Evolutionary conservation across 2,797 vertebrate genomes (phyloP), one percentile per base, ranked within the genome.

Genomic region (Tauraco hartlaubi): DNA sequence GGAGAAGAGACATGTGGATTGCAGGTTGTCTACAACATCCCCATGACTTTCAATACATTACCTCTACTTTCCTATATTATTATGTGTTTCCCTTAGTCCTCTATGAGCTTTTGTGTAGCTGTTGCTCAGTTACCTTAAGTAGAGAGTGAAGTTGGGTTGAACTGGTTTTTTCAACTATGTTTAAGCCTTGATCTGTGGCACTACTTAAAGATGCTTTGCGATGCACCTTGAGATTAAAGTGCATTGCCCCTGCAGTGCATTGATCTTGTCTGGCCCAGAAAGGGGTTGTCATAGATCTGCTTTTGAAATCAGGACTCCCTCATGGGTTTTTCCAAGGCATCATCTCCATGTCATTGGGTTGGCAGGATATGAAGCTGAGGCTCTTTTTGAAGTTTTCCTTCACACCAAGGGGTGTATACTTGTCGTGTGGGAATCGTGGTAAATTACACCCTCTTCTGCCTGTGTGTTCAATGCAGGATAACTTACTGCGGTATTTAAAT

Each of bases 331-430:
- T 85, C 81, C 76, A 94, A 81, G 75, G 69, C 85, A 88, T 81
- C 95, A 94, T 95, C 87, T 89, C 78, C 89, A 95, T 96, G 92
- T 94, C 95, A 94, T 91, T 95, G 86, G 88, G 76, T 72, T 96
- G 94, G 93, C 90, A 97, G 92, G 92, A 95, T 96, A 96, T 91
- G 93, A 94, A 95, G 69, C 86, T 88, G 78, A 94, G 80, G 61
- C 41, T 91, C 92, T 96, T 96, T 97, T 95, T 95, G 85, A 97
- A 97, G 92, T 96, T 91, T 90, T 83, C 64, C 81, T 92, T 94
- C 69, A 17, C 92, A 78, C 93, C 83, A 48, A 96, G 91, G 83
- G 78, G 83, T 91, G 29, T 94, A 94, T 71, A 43, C 83, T 94
- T 91, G 66, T 87, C 31, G 4, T 91, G 78, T 96, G 90, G 83